Base-by-base conservation (phyloP, 30 jellyfish, hydroid and myxozoan genomes). In the Pelagia noctiluca region DNA sequence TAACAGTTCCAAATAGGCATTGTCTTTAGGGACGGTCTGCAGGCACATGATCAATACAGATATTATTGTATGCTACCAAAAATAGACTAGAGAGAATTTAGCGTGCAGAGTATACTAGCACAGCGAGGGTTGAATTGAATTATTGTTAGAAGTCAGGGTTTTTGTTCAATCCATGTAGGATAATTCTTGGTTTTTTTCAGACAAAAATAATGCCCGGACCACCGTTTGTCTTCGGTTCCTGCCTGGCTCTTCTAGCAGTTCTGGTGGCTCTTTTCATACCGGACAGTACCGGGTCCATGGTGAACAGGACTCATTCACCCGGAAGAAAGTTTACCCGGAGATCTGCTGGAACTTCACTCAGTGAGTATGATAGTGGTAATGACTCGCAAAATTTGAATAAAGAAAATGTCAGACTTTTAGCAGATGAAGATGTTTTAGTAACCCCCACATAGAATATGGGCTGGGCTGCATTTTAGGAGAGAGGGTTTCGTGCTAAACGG, bases 141-240 rank as follows among this genome's bases (percentile, higher is more conserved):
- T n/a, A n/a, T n/a, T n/a, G n/a, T n/a, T n/a, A 4, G 67, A 8
- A 12, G 72, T 57, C 5, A 7, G 12, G 11, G 61, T 66, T 7
- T 12, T 66, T 34, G 24, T 7, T 30, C 16, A 21, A 66, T 11
- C 63, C 10, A 71, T 12, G 31, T 3, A 33, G 7, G 18, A 19
- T 5, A 10, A 49, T 35, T 63, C 48, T 1, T 63, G 8, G 48
- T 88, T 63, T 65, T 34, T 63, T 84, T 54, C 48, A 94, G 99
- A 75, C 92, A 29, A 52, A 97, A 29, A 50, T 83, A 1, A 87
- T 94, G 24, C 97, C 99, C 31, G 99, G 99, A 0, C 99, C 99
- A 3, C 99, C 99, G 24, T 94, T 94, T 63, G 87, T 94, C 80
- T 94, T 94, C 69, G 99, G 99, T 68, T 82, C 99, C 4, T 84